These are phyloP conservation scores for Aplidium turbinatum DNA, from an alignment of 23 tunicate species.

Conservation along the genomic window DNA sequence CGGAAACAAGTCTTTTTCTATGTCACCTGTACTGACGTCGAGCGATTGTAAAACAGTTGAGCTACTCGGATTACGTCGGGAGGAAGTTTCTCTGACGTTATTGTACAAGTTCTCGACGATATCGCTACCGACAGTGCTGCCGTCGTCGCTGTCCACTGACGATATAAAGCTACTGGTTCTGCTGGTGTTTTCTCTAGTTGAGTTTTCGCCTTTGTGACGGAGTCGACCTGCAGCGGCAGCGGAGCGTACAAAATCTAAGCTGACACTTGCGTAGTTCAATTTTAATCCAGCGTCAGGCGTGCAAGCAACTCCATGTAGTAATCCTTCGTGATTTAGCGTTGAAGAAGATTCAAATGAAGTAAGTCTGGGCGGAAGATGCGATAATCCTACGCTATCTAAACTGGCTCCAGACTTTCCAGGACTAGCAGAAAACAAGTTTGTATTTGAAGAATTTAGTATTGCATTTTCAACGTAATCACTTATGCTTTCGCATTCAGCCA, in stretches of 20 bases:
- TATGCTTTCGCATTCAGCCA: constrained; percentile 32
- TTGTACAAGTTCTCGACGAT: constrained; percentile 63
- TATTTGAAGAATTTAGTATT: constrained; percentile 16
- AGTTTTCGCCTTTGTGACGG: constrained; percentile 3
- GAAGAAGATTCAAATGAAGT: constrained; percentile 54
- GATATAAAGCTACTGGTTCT: constrained; percentile 64
- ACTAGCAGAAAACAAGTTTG: neutral
- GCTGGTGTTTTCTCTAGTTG: constrained; percentile 36
- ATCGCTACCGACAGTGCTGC: constrained; percentile 63
- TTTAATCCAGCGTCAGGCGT: neutral
- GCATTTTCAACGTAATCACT: constrained; percentile 69
- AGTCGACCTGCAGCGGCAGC: constrained; percentile 36
- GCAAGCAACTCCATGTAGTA: neutral
- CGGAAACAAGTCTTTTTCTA: constrained; percentile 54
- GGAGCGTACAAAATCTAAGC: constrained; percentile 50
- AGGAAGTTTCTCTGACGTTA: too few relatives aligned
- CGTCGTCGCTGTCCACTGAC: constrained; percentile 63
- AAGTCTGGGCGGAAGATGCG: constrained; percentile 20
- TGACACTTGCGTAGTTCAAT: constrained; percentile 43
- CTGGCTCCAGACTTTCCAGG: neutral
- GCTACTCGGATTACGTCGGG: too few relatives aligned
- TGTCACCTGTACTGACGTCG: constrained; percentile 48
- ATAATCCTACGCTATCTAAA: neutral
- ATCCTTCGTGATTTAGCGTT: constrained; percentile 39
- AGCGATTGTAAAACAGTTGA: constrained; percentile 30